These are phyloP conservation scores for Hoplias malabaricus DNA, from an alignment of 2,113 vertebrate species.

Conservation along the genomic window DNA sequence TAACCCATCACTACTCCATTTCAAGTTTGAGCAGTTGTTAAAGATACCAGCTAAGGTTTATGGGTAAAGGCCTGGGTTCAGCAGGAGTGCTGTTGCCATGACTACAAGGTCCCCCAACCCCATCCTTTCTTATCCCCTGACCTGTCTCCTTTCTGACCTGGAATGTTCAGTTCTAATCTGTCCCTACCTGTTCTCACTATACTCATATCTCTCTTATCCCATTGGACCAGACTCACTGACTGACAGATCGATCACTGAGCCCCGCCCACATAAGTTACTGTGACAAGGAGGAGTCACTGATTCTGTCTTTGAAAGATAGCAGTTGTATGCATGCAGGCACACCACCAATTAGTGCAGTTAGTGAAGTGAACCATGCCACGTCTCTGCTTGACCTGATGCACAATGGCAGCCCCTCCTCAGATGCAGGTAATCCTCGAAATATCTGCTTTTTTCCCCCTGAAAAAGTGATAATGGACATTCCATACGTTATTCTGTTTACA, in stretches of 20 bases:
- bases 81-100: slow-evolving; percentile 60
- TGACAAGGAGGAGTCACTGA: slow-evolving; percentile 71
- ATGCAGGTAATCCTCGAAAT: too few species aligned
- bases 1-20: neutral
- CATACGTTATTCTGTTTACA: neutral
- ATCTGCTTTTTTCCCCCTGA: too few species aligned
- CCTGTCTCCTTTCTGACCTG: slow-evolving; percentile 55
- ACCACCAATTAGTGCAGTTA: neutral
- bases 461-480: neutral
- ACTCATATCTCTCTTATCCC: slow-evolving; percentile 28
- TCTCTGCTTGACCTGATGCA: neutral
- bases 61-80: slow-evolving; percentile 60
- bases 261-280: slow-evolving; percentile 58
- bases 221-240: slow-evolving; percentile 63
- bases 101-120: slow-evolving; percentile 55
- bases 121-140: slow-evolving; percentile 34
- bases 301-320: slow-evolving; percentile 64
- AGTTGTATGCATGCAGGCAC: slow-evolving; percentile 58
- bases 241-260: slow-evolving; percentile 39
- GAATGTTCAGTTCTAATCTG: slow-evolving; percentile 61
- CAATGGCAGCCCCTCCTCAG: neutral
- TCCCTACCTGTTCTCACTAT: slow-evolving; percentile 31
- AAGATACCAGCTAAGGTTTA: slow-evolving; percentile 49
- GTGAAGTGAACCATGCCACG: too few species aligned
- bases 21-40: slow-evolving; percentile 4